Evolutionary conservation across 2,797 vertebrate genomes (phyloP).

Genomic region (Pseudomugil tenellus): DNA sequence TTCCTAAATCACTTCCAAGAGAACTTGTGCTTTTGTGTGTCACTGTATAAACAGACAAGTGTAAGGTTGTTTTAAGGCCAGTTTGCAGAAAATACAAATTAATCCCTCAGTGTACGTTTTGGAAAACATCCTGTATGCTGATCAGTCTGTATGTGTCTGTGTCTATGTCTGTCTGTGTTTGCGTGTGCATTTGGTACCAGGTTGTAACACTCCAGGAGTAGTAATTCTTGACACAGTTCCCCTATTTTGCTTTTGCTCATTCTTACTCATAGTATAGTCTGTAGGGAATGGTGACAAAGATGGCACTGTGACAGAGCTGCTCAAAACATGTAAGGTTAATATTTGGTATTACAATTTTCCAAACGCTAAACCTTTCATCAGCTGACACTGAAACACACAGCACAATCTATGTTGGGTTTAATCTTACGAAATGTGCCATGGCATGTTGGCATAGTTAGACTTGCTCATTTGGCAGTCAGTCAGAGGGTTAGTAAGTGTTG

Average conservation of each 20-base stretch:
- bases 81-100: slow-evolving; percentile 69
- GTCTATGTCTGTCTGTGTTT: slow-evolving; percentile 24
- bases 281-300: slow-evolving; percentile 57
- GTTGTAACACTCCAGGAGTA: slow-evolving; percentile 64
- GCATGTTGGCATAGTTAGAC: slow-evolving; percentile 47
- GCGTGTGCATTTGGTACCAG: slow-evolving; percentile 41
- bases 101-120: slow-evolving; percentile 65
- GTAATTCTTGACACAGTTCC: slow-evolving; percentile 66
- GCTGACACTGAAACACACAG: slow-evolving; percentile 34
- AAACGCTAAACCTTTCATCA: slow-evolving; percentile 37
- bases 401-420: slow-evolving; percentile 52
- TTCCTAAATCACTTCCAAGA: slow-evolving; percentile 41
- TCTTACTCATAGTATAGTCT: slow-evolving; percentile 60
- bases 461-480: slow-evolving; percentile 55
- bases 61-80: slow-evolving; percentile 55
- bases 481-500: slow-evolving; percentile 47
- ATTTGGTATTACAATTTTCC: slow-evolving; percentile 50
- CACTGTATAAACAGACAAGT: slow-evolving; percentile 56
- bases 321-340: slow-evolving; percentile 45
- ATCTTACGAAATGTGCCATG: slow-evolving; percentile 54
- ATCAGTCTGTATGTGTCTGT: slow-evolving; percentile 39
- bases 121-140: slow-evolving; percentile 55
- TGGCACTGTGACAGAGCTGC: slow-evolving; percentile 43
- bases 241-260: slow-evolving; percentile 63
- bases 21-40: slow-evolving; percentile 44